Conservation (phyloP, 1,140 invertebrate species). For the Manduca sexta region DNA sequence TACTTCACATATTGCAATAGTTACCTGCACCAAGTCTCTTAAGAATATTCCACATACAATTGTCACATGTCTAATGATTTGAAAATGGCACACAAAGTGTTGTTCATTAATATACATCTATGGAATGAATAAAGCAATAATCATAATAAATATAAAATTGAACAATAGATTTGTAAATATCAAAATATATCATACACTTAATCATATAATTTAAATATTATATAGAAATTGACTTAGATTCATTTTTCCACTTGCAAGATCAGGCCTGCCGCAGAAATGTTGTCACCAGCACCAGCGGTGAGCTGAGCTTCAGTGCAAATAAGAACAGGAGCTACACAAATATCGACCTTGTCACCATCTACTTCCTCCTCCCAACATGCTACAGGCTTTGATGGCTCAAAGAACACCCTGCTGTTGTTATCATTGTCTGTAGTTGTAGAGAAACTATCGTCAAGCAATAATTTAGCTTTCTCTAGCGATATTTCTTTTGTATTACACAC, state of each 20-base stretch:
- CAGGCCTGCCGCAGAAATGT: constrained; percentile 89
- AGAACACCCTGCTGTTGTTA: constrained; percentile 74
- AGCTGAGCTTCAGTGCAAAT: constrained; percentile 88
- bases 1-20: too few species aligned
- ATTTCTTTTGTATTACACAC: constrained; percentile 87
- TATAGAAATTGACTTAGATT: constrained; percentile 12
- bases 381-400: constrained; percentile 83
- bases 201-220: too few species aligned
- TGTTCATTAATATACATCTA: too few species aligned
- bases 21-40: too few species aligned
- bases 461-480: constrained; percentile 79
- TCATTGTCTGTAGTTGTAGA: constrained; percentile 77
- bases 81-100: too few species aligned
- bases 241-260: constrained; percentile 80
- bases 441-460: constrained; percentile 91
- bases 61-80: too few species aligned
- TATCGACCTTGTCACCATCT: constrained; percentile 73
- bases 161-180: too few species aligned
- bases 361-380: constrained; percentile 86
- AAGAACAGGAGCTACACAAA: constrained; percentile 89
- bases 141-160: too few species aligned
- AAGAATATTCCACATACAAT: too few species aligned
- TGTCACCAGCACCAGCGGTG: constrained; percentile 91
- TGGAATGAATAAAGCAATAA: too few species aligned
- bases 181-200: too few species aligned